Conservation (phyloP, 2,888 invertebrate species). For the Eupithecia tripunctaria region DNA sequence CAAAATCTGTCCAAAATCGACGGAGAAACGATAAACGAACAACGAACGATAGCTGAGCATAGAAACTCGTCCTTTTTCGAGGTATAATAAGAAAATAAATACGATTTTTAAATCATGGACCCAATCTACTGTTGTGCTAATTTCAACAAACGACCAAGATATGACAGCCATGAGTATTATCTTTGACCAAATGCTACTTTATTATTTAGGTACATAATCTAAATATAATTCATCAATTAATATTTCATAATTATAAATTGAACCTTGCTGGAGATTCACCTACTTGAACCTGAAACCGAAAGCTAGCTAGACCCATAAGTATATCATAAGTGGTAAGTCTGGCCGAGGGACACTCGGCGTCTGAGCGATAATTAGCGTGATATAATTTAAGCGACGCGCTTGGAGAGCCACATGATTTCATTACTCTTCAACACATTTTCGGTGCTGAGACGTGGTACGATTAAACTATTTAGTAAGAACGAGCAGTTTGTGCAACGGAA, state of each 20-base stretch:
- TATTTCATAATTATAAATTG: too few species aligned
- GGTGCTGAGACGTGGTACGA: slow-evolving; percentile 37
- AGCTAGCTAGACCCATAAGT: neutral
- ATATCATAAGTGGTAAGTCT: slow-evolving; percentile 16
- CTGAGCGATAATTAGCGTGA: slow-evolving; percentile 71
- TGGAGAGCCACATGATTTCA: slow-evolving; percentile 73
- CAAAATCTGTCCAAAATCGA: too few species aligned
- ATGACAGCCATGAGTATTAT: too few species aligned
- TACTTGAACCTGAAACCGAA: neutral
- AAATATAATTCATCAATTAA: too few species aligned
- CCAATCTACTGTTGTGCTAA: too few species aligned
- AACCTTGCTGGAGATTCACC: neutral
- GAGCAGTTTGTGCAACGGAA: neutral
- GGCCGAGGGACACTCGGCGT: slow-evolving; percentile 39
- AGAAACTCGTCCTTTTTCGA: too few species aligned
- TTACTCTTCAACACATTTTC: slow-evolving; percentile 71
- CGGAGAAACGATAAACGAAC: too few species aligned
- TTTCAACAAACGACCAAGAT: too few species aligned
- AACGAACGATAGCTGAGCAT: too few species aligned
- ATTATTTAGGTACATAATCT: too few species aligned
- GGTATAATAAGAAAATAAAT: too few species aligned
- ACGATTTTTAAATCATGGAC: neutral
- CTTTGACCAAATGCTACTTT: too few species aligned
- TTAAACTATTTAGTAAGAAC: slow-evolving; percentile 20
- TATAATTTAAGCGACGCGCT: slow-evolving; percentile 70